phyloP scores from a whole-genome alignment of 2,113 vertebrate genomes.

The Scomber japonicus region DNA sequence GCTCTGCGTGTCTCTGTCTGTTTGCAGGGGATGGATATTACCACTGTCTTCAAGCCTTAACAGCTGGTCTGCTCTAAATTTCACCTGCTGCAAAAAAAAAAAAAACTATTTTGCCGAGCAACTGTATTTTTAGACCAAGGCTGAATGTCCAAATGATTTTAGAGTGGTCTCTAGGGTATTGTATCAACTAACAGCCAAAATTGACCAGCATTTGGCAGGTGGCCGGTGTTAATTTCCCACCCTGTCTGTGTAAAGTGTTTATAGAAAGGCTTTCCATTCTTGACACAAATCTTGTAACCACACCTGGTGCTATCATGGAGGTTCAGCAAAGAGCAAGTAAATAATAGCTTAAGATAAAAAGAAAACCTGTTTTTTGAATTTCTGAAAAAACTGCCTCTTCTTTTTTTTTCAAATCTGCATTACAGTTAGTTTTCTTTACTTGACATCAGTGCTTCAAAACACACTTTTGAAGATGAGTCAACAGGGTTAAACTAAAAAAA shows the following conservation, averaged over 20 bases:
- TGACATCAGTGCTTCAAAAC: not conserved
- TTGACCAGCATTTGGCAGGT: constrained; percentile 40
- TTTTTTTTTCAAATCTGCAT: not conserved
- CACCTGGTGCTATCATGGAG: constrained; percentile 41
- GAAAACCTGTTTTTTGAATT: not conserved
- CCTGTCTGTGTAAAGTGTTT: constrained; percentile 30
- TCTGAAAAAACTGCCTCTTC: not conserved
- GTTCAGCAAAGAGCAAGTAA: not conserved
- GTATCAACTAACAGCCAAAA: constrained; percentile 2
- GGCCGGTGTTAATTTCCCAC: constrained; percentile 49
- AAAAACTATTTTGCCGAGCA: not conserved
- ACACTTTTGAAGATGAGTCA: no score
- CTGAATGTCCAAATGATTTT: constrained; percentile 20
- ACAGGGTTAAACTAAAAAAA: no score
- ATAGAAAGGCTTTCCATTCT: constrained; percentile 26
- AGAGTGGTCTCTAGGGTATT: not conserved
- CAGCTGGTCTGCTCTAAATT: constrained; percentile 33
- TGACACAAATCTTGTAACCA: constrained; percentile 37
- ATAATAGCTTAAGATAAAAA: not conserved
- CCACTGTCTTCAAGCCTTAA: constrained; percentile 29
- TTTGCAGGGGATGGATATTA: constrained; percentile 33
- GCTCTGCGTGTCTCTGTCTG: constrained; percentile 25
- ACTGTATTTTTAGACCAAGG: constrained; percentile 17
- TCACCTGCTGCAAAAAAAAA: constrained; percentile 21
- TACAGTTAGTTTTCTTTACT: not conserved